Evolutionary conservation across 2,888 invertebrate species (phyloP).

Genomic region (Asteroscopus sphinx): DNA sequence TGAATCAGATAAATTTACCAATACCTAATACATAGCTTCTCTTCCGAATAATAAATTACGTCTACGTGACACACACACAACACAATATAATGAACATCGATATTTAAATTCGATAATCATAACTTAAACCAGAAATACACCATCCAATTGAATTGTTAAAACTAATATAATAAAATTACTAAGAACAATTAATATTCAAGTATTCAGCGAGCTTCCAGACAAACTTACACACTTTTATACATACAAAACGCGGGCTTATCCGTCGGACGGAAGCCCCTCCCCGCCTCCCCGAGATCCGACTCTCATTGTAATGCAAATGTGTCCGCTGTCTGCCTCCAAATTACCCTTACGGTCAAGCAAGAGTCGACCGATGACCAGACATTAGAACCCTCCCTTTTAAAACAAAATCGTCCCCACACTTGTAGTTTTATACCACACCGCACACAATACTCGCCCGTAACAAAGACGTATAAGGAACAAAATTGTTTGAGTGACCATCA

Average conservation of each 20-base stretch:
- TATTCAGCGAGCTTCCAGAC: constrained; percentile 74
- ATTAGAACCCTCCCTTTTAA: constrained; percentile 87
- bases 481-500: constrained; percentile 61
- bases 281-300: constrained; percentile 75
- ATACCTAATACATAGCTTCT: no score
- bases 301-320: constrained; percentile 88
- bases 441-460: constrained; percentile 72
- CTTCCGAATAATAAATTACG: no score
- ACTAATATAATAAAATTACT: constrained; percentile 52
- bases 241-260: constrained; percentile 82
- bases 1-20: no score
- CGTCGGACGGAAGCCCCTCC: constrained; percentile 81
- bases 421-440: constrained; percentile 53
- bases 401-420: constrained; percentile 76
- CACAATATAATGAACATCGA: background rate
- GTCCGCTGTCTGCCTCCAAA: constrained; percentile 89
- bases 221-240: constrained; percentile 75
- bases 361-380: constrained; percentile 83
- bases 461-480: constrained; percentile 56
- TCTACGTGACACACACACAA: background rate
- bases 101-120: background rate
- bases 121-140: constrained; percentile 2
- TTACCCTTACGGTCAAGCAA: constrained; percentile 88
- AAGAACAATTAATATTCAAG: constrained; percentile 79
- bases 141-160: constrained; percentile 30